Evolutionary conservation across 2,113 vertebrate genomes (phyloP), one percentile per base, ranked within the genome.

Genomic region (Eclectus roratus): DNA sequence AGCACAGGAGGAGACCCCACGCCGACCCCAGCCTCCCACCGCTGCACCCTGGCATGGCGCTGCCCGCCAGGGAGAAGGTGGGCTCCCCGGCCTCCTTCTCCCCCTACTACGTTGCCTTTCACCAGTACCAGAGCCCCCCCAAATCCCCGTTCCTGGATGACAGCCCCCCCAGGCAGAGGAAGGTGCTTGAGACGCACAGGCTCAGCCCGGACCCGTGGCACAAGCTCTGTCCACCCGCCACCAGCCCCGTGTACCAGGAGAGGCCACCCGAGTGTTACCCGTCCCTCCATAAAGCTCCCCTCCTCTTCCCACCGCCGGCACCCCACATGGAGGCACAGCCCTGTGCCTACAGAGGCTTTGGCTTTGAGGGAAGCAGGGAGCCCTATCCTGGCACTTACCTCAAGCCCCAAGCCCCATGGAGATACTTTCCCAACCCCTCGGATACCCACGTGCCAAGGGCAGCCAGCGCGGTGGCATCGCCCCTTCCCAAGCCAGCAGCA

Each of bases 201-300:
- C 13, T 98, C 94, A 82, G 97, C 68, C 91, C 91, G 1, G 97
- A 98, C 6, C 94, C 97, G 35, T 98, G 98, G 96, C 93, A 97
- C 69, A 97, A 87, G 80, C 89, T 97, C 27, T 98, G 95, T 80
- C 78, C 94, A 1, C 81, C 97, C 6, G 19, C 96, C 2, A 13
- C 83, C 92, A 91, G 69, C 88, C 60, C 98, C 10, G 88, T 88
- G 46, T 98, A 97, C 96, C 97, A 73, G 94, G 98, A 99, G 43
- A 82, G 88, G 35, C 92, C 98, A 56, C 93, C 97, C 0, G 16
- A 97, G 11, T 95, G 98, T 87, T 98, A 97, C 97, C 96, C 84
- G 4, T 50, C 94, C 21, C 64, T 83, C 33, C 89, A 23, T 7
- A 77, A 84, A 21, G 23, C 84, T 4, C 23, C 29, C 10, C 33